Conservation (phyloP, 2,888 invertebrate genomes). For the Nymphalis polychloros region DNA sequence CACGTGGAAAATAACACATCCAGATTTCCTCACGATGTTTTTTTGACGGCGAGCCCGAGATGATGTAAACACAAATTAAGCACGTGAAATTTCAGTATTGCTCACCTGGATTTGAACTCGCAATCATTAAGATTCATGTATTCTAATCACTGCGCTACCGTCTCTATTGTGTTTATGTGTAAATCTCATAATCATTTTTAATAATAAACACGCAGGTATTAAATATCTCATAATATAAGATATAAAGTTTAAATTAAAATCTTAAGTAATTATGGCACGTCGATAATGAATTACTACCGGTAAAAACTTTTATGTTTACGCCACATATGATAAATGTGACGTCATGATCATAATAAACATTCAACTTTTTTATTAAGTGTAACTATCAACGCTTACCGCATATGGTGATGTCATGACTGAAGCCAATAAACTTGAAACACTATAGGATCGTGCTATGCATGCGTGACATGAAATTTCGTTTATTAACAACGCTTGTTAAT, state of each 20-base stretch:
- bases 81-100: too few species aligned
- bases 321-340: constrained; percentile 42
- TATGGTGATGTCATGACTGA: constrained; percentile 76
- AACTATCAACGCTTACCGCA: constrained; percentile 70
- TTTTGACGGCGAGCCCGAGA: too few species aligned
- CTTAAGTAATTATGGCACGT: constrained; percentile 45
- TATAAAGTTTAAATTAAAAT: constrained; percentile 2
- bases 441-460: constrained; percentile 46
- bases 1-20: too few species aligned
- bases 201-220: too few species aligned
- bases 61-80: too few species aligned
- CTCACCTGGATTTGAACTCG: too few species aligned
- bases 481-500: constrained; percentile 19
- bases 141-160: too few species aligned
- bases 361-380: constrained; percentile 59
- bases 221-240: background rate
- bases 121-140: too few species aligned
- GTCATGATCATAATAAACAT: constrained; percentile 62
- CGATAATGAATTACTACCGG: constrained; percentile 12
- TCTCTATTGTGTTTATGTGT: too few species aligned
- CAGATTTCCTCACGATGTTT: too few species aligned
- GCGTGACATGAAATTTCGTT: constrained; percentile 38
- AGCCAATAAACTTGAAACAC: constrained; percentile 78
- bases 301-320: constrained; percentile 38
- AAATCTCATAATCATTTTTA: too few species aligned